Evolutionary conservation across 1,140 invertebrate species (phyloP), one percentile per base, ranked within the genome.

Genomic region (Reticulitermes speratus): DNA sequence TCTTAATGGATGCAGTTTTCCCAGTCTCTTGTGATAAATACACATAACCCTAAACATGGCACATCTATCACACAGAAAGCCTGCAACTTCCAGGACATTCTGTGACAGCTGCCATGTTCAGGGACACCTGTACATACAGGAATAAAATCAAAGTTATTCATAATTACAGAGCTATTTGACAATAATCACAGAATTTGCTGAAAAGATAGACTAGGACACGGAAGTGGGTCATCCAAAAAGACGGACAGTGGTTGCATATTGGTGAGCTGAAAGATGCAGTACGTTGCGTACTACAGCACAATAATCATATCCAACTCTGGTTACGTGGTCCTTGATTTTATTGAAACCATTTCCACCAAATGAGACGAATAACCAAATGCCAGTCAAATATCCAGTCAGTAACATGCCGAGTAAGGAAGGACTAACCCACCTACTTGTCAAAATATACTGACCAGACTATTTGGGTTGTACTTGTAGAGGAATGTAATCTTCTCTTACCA

Each of bases 251-350:
- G 7, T 14, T 75, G 65, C 25, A 75, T 75, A 30, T 75, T 75
- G 65, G 65, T 75, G 65, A 30, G 12, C 1, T 75, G n/a, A 30
- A 75, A 75, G 25, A 75, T 55, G 52, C 19, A 75, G n/a, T 75
- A 75, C 25, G 6, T 65, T 65, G 6, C 7, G 16, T n/a, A 25
- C 3, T 75, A 30, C n/a, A 6, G n/a, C 65, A 75, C 14, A 75
- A 75, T 75, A 75, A 75, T 75, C 16, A 75, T 75, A n/a, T 75
- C n/a, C 65, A 75, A 75, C 65, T 75, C 65, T 30, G 65, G n/a
- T 75, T 75, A 75, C 0, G n/a, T 30, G 65, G 25, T 75, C 25
- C 65, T 75, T 75, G 25, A 75, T 75, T 75, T 75, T 75, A 75
- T 75, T 75, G 12, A 12, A 75, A 30, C n/a, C 65, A 75, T 75